Percentiles rank a stretch among this genome's conserved stretches.
phyloP scores from a whole-genome alignment of 1,140 invertebrate genomes.

The Bombus cullumanus region DNA sequence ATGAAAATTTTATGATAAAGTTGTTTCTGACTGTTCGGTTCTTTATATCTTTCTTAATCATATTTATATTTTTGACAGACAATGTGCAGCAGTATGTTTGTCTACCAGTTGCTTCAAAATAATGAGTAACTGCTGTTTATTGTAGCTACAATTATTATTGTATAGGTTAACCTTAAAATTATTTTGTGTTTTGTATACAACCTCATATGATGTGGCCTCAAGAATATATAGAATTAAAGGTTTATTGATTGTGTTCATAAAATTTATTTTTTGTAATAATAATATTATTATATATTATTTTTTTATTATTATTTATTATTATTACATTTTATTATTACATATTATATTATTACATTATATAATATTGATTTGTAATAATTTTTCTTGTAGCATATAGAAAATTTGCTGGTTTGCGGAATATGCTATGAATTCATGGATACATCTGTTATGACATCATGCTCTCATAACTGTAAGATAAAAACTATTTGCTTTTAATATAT shows the following conservation, averaged over 20 bases:
- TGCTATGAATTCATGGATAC: slow-evolving; percentile 82
- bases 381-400: slow-evolving; percentile 78
- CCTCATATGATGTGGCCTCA: slow-evolving; percentile 50
- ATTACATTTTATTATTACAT: too few species aligned
- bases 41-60: not conserved
- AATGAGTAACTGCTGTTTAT: not conserved
- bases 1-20: not conserved
- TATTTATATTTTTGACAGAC: not conserved
- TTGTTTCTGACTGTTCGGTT: not conserved
- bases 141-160: not conserved
- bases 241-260: not conserved
- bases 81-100: not conserved
- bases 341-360: too few species aligned
- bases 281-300: too few species aligned
- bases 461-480: slow-evolving; percentile 81
- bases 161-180: slow-evolving; percentile 20
- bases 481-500: not conserved
- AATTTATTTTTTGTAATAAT: too few species aligned
- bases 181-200: not conserved
- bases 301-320: too few species aligned
- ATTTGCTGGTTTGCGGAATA: slow-evolving; percentile 79
- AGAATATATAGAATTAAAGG: slow-evolving; percentile 55
- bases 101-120: not conserved
- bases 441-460: slow-evolving; percentile 80
- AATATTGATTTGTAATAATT: too few species aligned